These are phyloP conservation scores for Chionis minor DNA, from an alignment of 2,113 vertebrate genomes.

Conservation along the genomic window DNA sequence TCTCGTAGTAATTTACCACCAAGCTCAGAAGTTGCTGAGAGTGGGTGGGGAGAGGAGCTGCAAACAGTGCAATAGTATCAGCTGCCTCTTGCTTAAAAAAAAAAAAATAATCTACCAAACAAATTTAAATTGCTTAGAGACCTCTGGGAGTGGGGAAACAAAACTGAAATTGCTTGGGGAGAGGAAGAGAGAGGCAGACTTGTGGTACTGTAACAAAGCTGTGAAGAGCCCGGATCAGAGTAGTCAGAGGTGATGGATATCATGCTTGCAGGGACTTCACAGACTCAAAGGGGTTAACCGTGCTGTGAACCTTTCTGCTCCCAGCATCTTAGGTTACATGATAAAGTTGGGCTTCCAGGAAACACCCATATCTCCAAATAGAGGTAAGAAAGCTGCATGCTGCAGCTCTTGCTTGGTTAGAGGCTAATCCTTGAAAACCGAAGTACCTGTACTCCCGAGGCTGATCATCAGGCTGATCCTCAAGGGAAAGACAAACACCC, in stretches of 20 bases:
- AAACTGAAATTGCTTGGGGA: neutral
- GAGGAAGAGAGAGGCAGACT: neutral
- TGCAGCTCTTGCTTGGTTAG: neutral
- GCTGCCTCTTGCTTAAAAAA: neutral
- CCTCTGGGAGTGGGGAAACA: neutral
- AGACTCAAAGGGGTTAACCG: neutral
- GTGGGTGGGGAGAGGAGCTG: neutral
- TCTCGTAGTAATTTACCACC: neutral
- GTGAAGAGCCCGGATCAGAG: neutral
- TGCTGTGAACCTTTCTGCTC: neutral
- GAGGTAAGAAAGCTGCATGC: neutral
- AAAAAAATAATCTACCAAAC: neutral
- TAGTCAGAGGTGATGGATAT: neutral
- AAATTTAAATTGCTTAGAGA: neutral
- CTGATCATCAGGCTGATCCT: neutral
- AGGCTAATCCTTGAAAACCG: neutral
- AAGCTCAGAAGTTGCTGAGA: slow-evolving; percentile 4
- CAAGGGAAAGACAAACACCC: neutral
- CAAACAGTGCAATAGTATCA: neutral
- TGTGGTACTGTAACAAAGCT: neutral
- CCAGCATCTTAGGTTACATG: neutral
- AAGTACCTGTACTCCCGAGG: neutral
- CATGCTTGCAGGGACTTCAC: neutral
- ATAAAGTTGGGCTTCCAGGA: neutral
- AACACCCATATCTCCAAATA: neutral